A percentile compares a stretch with the other conserved stretches of the same genome.
Evolutionary conservation across 2,888 invertebrate species (phyloP).

Genomic region (Clusia tigrina): DNA sequence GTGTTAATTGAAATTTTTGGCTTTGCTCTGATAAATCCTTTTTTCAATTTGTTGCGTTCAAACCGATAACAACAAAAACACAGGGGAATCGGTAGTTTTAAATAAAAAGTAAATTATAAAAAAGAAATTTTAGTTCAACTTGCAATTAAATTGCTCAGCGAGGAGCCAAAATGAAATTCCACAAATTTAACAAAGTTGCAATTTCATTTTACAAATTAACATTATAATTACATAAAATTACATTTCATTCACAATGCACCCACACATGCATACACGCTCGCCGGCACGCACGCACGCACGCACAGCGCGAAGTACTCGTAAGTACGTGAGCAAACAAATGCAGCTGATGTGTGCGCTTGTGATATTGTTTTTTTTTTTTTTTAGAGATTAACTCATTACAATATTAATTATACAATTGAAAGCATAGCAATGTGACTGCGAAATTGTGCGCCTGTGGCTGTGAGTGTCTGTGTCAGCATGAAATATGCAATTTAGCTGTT

Average conservation of each 20-base stretch:
- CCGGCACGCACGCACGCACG: no score
- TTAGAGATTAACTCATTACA: conserved; percentile 53
- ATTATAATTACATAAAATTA: conserved; percentile 29
- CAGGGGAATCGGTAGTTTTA: not conserved
- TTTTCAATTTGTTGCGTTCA: not conserved
- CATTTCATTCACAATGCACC: not conserved
- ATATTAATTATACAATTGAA: conserved; percentile 58
- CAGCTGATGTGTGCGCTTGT: not conserved
- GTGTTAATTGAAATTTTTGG: conserved; percentile 1
- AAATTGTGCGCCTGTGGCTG: conserved; percentile 7
- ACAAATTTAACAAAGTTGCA: conserved; percentile 21
- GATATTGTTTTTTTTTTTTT: not conserved
- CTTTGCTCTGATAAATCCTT: not conserved
- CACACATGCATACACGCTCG: not conserved
- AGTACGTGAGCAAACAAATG: not conserved
- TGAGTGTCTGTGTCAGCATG: conserved; percentile 3
- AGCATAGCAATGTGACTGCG: conserved; percentile 27
- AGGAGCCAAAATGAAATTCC: not conserved
- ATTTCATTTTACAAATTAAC: conserved; percentile 31
- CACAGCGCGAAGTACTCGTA: not conserved
- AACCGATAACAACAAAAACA: no score
- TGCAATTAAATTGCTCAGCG: not conserved
- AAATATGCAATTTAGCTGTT: conserved; percentile 14
- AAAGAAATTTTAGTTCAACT: not conserved
- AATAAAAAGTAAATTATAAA: no score